Percentiles rank a stretch among this genome's conserved stretches.
These are phyloP conservation scores for Dendropsophus ebraccatus DNA, from an alignment of 2,113 vertebrate genomes.

Conservation along the genomic window DNA sequence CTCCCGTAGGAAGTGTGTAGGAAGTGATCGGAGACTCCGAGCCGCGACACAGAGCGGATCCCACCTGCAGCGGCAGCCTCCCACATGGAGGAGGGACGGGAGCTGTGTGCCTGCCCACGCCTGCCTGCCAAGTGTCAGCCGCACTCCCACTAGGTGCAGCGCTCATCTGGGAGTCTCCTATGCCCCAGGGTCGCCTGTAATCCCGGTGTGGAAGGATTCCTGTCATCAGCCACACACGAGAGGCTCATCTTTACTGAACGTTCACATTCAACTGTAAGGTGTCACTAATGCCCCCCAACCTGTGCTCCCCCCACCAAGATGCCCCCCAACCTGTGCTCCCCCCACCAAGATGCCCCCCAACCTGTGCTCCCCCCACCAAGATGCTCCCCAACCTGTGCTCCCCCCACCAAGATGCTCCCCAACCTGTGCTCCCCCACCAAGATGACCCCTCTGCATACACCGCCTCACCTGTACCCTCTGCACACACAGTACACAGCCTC, in stretches of 20 bases:
- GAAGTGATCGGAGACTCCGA: slow-evolving; percentile 21
- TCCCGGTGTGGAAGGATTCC: too few relatives aligned
- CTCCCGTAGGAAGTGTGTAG: slow-evolving; percentile 46
- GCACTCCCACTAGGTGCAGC: background rate
- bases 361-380: too few relatives aligned
- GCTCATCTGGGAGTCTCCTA: slow-evolving; percentile 38
- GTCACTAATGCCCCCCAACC: background rate
- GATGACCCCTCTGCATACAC: too few relatives aligned
- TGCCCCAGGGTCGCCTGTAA: background rate
- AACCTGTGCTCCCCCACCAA: too few relatives aligned
- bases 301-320: background rate
- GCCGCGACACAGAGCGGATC: slow-evolving; percentile 71
- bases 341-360: too few relatives aligned
- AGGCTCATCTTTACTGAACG: too few relatives aligned
- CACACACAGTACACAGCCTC: too few relatives aligned
- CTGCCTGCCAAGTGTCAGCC: slow-evolving; percentile 23
- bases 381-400: background rate
- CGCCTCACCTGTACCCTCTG: too few relatives aligned
- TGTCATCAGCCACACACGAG: background rate
- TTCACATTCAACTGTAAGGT: too few relatives aligned
- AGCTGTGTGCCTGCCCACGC: slow-evolving; percentile 49
- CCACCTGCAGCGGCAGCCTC: slow-evolving; percentile 68
- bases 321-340: too few relatives aligned
- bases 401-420: too few relatives aligned
- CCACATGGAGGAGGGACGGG: slow-evolving; percentile 62